phyloP scores from a whole-genome alignment of 2,888 invertebrate genomes.

The Cryptosula pallasiana region DNA sequence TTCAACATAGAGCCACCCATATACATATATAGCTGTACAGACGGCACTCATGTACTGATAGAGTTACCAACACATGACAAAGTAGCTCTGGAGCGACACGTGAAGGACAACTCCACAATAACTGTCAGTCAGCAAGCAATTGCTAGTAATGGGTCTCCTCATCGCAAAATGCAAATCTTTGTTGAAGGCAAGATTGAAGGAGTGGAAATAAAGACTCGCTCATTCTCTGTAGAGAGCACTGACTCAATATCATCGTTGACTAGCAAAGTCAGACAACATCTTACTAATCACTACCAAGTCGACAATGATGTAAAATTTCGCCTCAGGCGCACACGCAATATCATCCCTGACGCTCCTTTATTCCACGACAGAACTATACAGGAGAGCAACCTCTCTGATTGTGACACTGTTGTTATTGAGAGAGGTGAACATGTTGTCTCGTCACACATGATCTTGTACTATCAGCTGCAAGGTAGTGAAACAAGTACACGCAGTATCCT shows the following conservation, averaged over 20 bases:
- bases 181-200: neutral
- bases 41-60: neutral
- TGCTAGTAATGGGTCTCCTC: neutral
- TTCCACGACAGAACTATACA: neutral
- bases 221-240: neutral
- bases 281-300: neutral
- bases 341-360: neutral
- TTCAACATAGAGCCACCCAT: neutral
- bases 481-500: neutral
- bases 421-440: neutral
- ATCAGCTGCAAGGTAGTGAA: neutral
- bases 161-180: neutral
- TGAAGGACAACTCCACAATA: neutral
- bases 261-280: neutral
- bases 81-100: neutral
- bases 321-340: neutral
- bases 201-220: neutral
- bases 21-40: neutral
- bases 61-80: slow-evolving; percentile 1
- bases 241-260: neutral
- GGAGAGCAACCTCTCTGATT: neutral
- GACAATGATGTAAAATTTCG: neutral
- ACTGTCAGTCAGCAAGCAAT: neutral
- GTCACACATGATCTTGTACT: slow-evolving; percentile 1
- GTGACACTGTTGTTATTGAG: neutral